Base-by-base conservation (phyloP, 2,888 invertebrate genomes). In the Trachelus tabidus region DNA sequence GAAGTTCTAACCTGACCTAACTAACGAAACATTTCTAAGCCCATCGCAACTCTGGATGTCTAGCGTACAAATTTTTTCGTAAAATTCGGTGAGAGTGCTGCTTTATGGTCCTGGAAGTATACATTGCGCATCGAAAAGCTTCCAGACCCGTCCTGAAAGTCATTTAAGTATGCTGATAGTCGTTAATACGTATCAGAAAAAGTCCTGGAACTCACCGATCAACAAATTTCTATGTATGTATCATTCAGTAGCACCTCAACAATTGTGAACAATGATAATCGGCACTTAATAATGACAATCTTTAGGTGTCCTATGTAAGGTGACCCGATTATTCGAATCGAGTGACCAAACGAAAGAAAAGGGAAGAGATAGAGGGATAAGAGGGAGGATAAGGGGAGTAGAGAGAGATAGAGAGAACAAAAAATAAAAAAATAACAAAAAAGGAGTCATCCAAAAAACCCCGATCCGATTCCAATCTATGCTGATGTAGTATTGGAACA, bases 401-500 rank as follows among this genome's bases (percentile, higher is more conserved):
- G 34, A 15, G 40, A 15, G 40, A 40, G 40, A 37, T 12, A 40
- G 37, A 40, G 12, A 35, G 75, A 56, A 68, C 11, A 31, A 68
- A 34, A 11, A 75, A 75, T 1, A 34, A 68, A 6, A 68, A 23
- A 68, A 56, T 15, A 74, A 74, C 76, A 81, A 81, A 82, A 83
- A 86, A 85, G 80, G 81, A 84, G 81, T 83, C 81, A 84, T 85
- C 81, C 78, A 80, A 85, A 85, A 87, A 84, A 81, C 77, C 73
- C 79, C 71, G 81, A 84, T 84, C 76, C 79, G 85, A 89, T 87
- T 73, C 75, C 81, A 83, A 88, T 88, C 87, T 87, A 88, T 85
- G 87, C 80, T 87, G 87, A 89, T 86, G 83, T 83, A 76, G 80
- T 78, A 83, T 84, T 80, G 84, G 78, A 84, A 81, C 83, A 85